Conservation (phyloP, 2,888 invertebrate species). For the Lasioglossum oenotherae region DNA sequence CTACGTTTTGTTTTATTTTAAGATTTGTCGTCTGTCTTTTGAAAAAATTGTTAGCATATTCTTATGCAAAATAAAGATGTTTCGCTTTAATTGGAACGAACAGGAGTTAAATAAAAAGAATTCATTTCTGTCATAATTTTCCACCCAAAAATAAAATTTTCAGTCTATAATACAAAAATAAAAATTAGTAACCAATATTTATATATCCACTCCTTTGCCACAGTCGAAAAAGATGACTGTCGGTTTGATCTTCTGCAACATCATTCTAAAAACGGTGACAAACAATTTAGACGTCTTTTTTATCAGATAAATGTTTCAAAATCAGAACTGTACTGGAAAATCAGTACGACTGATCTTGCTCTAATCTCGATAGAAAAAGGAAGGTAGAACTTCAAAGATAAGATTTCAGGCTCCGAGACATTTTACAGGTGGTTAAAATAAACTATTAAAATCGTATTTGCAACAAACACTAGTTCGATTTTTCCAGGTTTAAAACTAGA, state of each 20-base stretch:
- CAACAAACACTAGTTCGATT: too few relatives aligned
- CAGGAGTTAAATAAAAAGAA: too few relatives aligned
- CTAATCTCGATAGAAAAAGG: not conserved
- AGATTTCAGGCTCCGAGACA: not conserved
- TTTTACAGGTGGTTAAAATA: not conserved
- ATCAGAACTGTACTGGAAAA: not conserved
- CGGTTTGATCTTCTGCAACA: not conserved
- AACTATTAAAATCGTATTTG: too few relatives aligned
- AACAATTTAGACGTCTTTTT: not conserved
- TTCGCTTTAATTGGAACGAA: too few relatives aligned
- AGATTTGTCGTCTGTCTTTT: not conserved
- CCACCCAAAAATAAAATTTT: too few relatives aligned
- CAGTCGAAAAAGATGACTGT: not conserved
- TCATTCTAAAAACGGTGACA: too few relatives aligned
- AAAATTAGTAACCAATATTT: not conserved
- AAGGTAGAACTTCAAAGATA: not conserved
- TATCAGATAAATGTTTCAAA: not conserved
- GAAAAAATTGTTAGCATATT: not conserved
- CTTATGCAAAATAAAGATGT: too few relatives aligned
- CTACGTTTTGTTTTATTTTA: not conserved
- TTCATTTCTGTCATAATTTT: too few relatives aligned
- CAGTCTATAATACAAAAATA: too few relatives aligned
- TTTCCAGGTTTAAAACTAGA: too few relatives aligned
- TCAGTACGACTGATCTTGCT: not conserved
- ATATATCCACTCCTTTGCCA: not conserved